phyloP scores from a whole-genome alignment of 92 coral and sea anemone genomes.

The Epizoanthus illoricatus region DNA sequence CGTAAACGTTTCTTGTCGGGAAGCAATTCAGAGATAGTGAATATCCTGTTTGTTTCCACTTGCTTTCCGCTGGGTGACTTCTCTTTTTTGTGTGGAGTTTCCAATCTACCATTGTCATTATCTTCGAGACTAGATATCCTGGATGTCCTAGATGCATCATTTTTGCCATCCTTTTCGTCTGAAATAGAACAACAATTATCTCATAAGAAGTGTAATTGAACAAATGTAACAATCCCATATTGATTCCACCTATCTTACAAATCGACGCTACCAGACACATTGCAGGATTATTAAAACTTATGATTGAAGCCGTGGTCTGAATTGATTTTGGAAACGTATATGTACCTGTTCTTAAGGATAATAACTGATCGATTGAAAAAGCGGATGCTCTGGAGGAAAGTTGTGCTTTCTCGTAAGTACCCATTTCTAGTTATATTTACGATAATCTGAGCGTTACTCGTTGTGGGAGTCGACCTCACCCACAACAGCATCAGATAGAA shows the following conservation, averaged over 20 bases:
- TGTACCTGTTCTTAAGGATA: conserved; percentile 56
- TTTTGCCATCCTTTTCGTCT: background rate
- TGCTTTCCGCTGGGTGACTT: too few species aligned
- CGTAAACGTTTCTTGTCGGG: too few species aligned
- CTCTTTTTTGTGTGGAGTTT: background rate
- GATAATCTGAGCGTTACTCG: background rate
- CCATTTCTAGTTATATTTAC: conserved; percentile 44
- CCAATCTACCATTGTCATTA: background rate
- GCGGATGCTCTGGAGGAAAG: conserved; percentile 86
- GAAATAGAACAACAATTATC: background rate
- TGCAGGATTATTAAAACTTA: background rate
- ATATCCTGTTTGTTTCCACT: too few species aligned
- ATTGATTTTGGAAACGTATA: conserved; percentile 37
- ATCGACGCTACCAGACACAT: too few species aligned
- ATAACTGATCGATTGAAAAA: conserved; percentile 87
- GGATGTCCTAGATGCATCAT: too few species aligned
- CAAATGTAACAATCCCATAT: too few species aligned
- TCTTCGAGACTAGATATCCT: too few species aligned
- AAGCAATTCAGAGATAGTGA: too few species aligned
- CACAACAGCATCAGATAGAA: conserved; percentile 60
- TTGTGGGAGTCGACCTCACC: conserved; percentile 10
- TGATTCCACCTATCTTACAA: too few species aligned
- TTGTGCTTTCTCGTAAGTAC: conserved; percentile 42
- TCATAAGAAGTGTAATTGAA: too few species aligned
- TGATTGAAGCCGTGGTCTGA: background rate